Conservation (phyloP, 2,888 invertebrate genomes). For the Anarsia innoxiella region DNA sequence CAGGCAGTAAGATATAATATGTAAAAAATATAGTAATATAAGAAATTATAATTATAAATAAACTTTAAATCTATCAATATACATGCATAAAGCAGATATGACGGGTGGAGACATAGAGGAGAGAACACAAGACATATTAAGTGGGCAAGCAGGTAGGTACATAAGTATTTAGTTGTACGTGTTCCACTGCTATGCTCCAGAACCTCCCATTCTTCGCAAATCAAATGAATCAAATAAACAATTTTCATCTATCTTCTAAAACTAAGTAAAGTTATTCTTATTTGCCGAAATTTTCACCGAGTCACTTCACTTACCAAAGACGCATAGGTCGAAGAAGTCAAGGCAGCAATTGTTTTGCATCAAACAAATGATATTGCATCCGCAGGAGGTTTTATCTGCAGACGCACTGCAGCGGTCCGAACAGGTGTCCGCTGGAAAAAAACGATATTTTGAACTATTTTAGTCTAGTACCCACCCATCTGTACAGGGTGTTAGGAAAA, state of each 20-base stretch:
- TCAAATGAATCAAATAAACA: too few species aligned
- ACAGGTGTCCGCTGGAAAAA: constrained; percentile 65
- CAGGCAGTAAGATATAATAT: too few species aligned
- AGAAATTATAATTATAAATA: too few species aligned
- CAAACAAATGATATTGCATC: constrained; percentile 75
- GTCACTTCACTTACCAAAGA: constrained; percentile 33
- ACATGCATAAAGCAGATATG: too few species aligned
- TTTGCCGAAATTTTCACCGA: too few species aligned
- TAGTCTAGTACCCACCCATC: too few species aligned
- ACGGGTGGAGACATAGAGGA: too few species aligned
- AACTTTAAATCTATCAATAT: too few species aligned
- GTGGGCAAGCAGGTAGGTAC: background rate
- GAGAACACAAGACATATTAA: background rate
- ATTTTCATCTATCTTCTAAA: too few species aligned
- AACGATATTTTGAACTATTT: background rate
- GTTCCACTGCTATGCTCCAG: background rate
- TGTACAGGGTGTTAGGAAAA: too few species aligned
- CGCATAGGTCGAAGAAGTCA: constrained; percentile 78
- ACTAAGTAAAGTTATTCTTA: too few species aligned
- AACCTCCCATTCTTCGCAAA: background rate
- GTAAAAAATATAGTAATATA: too few species aligned
- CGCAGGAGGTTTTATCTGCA: constrained; percentile 50
- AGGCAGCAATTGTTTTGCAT: constrained; percentile 77
- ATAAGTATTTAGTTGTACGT: background rate
- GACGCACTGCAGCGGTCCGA: constrained; percentile 55